Evolutionary conservation across 30 jellyfish, hydroid and myxozoan species (phyloP), one percentile per base, ranked within the genome.

Genomic region (Turritopsis rubra): DNA sequence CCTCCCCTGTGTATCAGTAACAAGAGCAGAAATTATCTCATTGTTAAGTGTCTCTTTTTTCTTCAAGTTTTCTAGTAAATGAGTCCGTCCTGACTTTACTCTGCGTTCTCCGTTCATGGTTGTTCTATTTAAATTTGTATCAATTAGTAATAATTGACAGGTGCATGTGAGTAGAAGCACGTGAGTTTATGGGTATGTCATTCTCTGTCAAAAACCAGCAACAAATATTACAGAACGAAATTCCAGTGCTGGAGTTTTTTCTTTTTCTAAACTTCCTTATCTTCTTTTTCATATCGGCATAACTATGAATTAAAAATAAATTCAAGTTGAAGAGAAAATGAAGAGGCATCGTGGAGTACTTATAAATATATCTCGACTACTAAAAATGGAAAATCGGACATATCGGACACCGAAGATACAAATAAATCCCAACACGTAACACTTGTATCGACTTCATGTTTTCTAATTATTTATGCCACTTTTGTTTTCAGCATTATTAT

Each of bases 401-500:
- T 7, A n/a, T 27, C 22, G 19, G 77, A n/a, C 28, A n/a, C 16
- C 28, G 77, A 68, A 68, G 77, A 23, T 68, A 23, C 77, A 27
- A 68, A 68, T 23, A 68, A n/a, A 23, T 27, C 30, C 31, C 30
- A 27, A 68, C 77, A 68, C 77, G 77, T 68, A 68, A 68, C 28
- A 68, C 30, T 68, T 27, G 77, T 68, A 68, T 68, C 30, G 77
- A 68, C 77, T n/a, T 68, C 30, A 23, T 27, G 30, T 68, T 68
- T 1, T 68, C 77, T 68, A 1, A n/a, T 68, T 68, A n/a, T 68
- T 68, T 68, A 23, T n/a, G 30, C 28, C 41, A 74, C 65, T 74
- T 20, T 13, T 68, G 28, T n/a, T 29, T 74, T 24, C 65, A 23
- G 65, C 65, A 23, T 23, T 13, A n/a, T 18, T 24, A 17, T 1